phyloP scores from a whole-genome alignment of 2,113 vertebrate genomes.

The Hypanus sabinus region DNA sequence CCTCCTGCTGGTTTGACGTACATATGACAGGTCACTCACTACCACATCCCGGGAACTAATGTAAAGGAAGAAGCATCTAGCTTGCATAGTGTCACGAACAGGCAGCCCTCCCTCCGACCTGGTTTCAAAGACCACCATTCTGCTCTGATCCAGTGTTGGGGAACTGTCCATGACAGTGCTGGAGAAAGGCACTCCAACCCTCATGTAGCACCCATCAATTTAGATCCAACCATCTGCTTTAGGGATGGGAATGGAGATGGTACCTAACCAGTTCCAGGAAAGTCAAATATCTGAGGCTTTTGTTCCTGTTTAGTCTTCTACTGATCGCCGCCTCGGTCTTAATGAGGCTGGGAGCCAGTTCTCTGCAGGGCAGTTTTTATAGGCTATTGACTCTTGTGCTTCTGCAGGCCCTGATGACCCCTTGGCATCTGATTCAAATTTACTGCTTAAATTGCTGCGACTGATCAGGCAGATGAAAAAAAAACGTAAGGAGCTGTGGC shows the following conservation, averaged over 20 bases:
- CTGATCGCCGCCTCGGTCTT: background rate
- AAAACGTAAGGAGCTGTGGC: background rate
- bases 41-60: background rate
- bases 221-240: background rate
- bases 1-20: background rate
- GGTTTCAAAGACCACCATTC: background rate
- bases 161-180: background rate
- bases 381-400: background rate
- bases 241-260: background rate
- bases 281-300: background rate
- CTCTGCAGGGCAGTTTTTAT: conserved; percentile 15
- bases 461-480: background rate
- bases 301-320: conserved; percentile 23
- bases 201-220: background rate
- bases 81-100: background rate
- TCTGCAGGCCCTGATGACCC: background rate
- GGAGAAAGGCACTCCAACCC: background rate
- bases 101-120: background rate
- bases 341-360: conserved; percentile 28
- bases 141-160: background rate
- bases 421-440: conserved; percentile 29
- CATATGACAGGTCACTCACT: background rate
- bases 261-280: background rate
- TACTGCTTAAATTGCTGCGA: background rate
- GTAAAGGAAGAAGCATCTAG: background rate